Base-by-base conservation (phyloP, 2,797 vertebrate genomes). In the Kryptolebias ocellatus region DNA sequence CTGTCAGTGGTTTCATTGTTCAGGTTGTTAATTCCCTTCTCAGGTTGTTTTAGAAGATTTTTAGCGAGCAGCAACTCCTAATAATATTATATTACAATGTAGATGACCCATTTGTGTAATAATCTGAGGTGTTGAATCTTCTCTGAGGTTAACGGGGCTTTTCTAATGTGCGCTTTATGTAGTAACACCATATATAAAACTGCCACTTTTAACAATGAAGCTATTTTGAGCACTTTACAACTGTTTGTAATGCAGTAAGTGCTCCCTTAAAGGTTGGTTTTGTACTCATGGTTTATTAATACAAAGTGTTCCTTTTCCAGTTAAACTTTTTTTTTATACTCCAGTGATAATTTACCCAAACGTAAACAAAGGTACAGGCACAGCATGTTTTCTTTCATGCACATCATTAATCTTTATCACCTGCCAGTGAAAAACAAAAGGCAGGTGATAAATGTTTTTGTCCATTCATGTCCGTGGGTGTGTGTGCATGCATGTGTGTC, bases 201-300 rank as follows among this genome's bases (percentile, higher is more conserved):
- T 34, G 0, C 27, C 3, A 44, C 7, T 46, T 61, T 53, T n/a
- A 34, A 60, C 53, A 56, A 6, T n/a, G 6, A 37, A 50, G 64
- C 15, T 47, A 49, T 56, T 60, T 69, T 27, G 5, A 55, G 15
- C 20, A 18, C 18, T 42, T 54, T 17, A 52, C 50, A 55, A 28
- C 11, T 29, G 5, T 68, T 3, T 15, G n/a, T 53, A 16, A 42
- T 7, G 61, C 42, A 4, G 18, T 29, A 57, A 72, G 46, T 1
- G 0, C 8, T 60, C 42, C 52, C 39, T 46, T 63, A 46, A 57
- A 52, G 46, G 29, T 44, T 63, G 29, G 57, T 29, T 55, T 42
- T 45, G 46, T 45, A 31, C 11, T 60, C 55, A n/a, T 64, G 47
- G 18, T 58, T 68, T 76, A 20, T 77, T 70, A 17, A 64, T 27